These are phyloP conservation scores for Ceratitis capitata DNA, from an alignment of 1,140 invertebrate species.

Conservation along the genomic window DNA sequence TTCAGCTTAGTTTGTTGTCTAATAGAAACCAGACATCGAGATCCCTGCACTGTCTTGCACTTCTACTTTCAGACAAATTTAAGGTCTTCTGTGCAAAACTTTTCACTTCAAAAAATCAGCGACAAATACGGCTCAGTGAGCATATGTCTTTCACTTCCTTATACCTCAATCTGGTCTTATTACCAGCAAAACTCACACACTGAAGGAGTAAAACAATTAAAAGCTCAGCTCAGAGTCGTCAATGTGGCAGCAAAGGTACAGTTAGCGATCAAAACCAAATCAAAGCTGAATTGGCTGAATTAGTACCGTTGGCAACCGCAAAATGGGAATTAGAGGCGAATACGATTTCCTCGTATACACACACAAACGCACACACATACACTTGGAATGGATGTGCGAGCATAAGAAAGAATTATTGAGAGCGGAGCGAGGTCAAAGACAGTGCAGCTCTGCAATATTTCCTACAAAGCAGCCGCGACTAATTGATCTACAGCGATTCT, in stretches of 20 bases:
- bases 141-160: too few species aligned
- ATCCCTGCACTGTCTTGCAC: too few species aligned
- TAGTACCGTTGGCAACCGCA: conserved; percentile 10
- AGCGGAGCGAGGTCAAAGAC: neutral
- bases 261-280: neutral
- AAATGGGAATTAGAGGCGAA: conserved; percentile 20
- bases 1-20: too few species aligned
- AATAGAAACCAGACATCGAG: too few species aligned
- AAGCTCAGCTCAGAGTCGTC: neutral
- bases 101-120: too few species aligned
- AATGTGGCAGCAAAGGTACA: conserved; percentile 7
- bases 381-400: neutral
- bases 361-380: neutral
- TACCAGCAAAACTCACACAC: too few species aligned
- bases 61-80: too few species aligned
- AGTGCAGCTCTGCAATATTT: neutral
- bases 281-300: conserved; percentile 5
- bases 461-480: neutral
- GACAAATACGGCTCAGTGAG: too few species aligned
- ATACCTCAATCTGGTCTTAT: too few species aligned
- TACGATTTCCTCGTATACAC: neutral
- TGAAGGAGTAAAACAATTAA: too few species aligned
- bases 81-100: too few species aligned
- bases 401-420: neutral
- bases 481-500: neutral